phyloP scores from a whole-genome alignment of 1,140 invertebrate species.

The Neoseiulus cucumeris region DNA sequence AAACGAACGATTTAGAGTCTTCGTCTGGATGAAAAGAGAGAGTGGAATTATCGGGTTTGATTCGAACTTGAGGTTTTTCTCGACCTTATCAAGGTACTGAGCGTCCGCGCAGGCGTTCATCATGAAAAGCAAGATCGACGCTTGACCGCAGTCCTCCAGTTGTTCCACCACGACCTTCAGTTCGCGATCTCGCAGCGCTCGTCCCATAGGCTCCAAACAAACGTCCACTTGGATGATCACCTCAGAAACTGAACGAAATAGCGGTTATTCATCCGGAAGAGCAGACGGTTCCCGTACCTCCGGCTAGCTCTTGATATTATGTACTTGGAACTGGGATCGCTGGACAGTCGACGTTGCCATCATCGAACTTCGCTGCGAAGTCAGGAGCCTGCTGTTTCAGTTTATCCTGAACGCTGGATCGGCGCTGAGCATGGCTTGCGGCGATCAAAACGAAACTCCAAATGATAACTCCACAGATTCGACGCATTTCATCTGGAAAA shows the following conservation, averaged over 20 bases:
- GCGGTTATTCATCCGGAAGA: too few species aligned
- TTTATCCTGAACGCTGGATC: neutral
- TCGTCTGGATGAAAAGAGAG: neutral
- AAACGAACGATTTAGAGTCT: neutral
- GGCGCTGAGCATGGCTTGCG: neutral
- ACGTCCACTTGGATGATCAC: neutral
- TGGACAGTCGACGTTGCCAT: neutral
- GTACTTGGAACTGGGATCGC: neutral
- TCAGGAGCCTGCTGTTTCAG: neutral
- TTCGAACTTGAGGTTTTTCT: neutral
- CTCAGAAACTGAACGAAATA: neutral
- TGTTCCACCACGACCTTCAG: neutral
- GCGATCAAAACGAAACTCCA: too few species aligned
- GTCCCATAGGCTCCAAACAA: neutral
- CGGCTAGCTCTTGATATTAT: too few species aligned
- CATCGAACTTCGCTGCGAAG: neutral
- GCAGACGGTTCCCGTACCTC: too few species aligned
- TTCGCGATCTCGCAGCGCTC: neutral
- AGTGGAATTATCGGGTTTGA: neutral
- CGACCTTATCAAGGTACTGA: neutral
- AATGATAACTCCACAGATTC: too few species aligned
- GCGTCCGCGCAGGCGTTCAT: constrained; percentile 1
- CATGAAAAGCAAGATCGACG: neutral
- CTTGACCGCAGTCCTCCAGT: neutral
- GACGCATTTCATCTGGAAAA: too few species aligned